Conservation (phyloP, 2,113 vertebrate genomes). For the Pipra filicauda region DNA sequence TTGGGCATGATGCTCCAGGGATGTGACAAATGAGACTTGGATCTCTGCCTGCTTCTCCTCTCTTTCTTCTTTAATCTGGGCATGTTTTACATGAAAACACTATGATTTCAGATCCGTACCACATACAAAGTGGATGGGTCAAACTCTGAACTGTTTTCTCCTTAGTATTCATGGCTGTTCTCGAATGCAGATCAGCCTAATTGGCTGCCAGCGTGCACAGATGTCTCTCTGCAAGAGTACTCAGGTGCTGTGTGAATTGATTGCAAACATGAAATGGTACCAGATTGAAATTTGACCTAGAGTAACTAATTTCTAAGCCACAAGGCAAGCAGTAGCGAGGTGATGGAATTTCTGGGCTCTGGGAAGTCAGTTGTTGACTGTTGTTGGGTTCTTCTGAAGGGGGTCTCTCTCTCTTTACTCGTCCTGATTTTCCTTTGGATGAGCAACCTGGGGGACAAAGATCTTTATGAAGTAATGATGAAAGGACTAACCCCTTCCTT, state of each 20-base stretch:
- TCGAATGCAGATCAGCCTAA: constrained; percentile 24
- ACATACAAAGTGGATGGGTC: neutral
- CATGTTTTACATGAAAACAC: neutral
- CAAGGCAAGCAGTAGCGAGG: neutral
- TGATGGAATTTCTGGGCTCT: neutral
- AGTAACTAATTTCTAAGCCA: neutral
- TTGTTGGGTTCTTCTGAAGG: neutral
- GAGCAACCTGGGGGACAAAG: neutral
- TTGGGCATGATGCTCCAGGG: neutral
- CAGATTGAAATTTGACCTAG: constrained; percentile 7
- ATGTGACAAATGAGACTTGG: neutral
- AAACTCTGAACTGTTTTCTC: neutral
- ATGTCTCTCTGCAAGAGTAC: neutral
- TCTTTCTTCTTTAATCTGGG: neutral
- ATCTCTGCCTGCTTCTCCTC: neutral
- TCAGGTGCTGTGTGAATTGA: neutral
- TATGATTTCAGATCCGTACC: neutral
- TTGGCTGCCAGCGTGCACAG: constrained; percentile 18
- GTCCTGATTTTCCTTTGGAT: neutral
- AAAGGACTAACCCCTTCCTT: neutral
- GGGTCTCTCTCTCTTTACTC: neutral
- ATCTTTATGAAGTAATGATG: neutral
- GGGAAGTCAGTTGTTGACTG: neutral
- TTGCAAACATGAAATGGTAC: constrained; percentile 1
- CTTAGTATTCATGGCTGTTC: neutral